Conservation (phyloP, 2,113 vertebrate genomes). For the Mustelus asterias region DNA sequence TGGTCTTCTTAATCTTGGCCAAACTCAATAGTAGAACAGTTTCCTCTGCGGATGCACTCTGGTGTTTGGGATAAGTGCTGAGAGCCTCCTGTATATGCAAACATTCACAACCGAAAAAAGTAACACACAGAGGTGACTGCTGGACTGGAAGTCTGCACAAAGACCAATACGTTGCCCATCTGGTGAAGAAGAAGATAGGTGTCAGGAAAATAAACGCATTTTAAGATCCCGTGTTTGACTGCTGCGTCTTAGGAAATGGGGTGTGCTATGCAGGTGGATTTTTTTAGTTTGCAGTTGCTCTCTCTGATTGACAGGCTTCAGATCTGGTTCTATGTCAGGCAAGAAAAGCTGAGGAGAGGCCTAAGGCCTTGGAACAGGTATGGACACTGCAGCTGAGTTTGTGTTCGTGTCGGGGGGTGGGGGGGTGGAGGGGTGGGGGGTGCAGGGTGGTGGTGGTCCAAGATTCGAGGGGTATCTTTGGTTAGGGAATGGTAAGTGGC, state of each 20-base stretch:
- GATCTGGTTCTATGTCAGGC: not conserved
- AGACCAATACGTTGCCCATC: not conserved
- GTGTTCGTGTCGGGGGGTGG: too few relatives aligned
- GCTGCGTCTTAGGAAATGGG: not conserved
- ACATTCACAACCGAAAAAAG: not conserved
- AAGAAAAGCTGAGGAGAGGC: not conserved
- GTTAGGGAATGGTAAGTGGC: too few relatives aligned
- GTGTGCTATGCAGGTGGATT: not conserved
- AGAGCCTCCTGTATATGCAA: not conserved
- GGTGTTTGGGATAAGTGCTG: not conserved
- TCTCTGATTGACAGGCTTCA: not conserved
- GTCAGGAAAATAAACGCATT: not conserved
- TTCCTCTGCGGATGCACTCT: too few relatives aligned
- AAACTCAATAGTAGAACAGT: not conserved
- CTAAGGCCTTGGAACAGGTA: not conserved
- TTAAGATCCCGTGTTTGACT: not conserved
- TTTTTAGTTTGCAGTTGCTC: not conserved
- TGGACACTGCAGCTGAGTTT: not conserved
- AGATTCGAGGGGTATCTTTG: too few relatives aligned
- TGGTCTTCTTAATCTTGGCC: not conserved
- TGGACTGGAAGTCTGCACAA: not conserved
- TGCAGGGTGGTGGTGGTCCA: too few relatives aligned
- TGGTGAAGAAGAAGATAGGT: not conserved
- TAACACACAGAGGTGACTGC: not conserved
- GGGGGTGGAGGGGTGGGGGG: too few relatives aligned